These are phyloP conservation scores for Aspidiotus rigidus DNA, from an alignment of 2,888 invertebrate genomes.

Conservation along the genomic window DNA sequence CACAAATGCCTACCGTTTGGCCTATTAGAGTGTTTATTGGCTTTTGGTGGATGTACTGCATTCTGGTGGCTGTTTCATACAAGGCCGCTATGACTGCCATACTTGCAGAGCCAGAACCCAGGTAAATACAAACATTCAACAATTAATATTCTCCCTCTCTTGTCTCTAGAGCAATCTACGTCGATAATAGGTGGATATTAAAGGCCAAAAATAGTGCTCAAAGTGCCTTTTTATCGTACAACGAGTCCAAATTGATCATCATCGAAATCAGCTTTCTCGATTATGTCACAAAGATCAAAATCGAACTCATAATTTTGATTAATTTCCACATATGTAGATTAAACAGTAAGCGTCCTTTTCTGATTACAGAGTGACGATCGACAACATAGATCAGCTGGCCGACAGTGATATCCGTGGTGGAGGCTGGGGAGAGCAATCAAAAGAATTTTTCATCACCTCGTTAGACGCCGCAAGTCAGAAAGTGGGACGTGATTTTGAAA, in stretches of 20 bases:
- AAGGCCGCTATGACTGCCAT: constrained; percentile 77
- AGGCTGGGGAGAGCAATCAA: constrained; percentile 63
- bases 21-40: constrained; percentile 70
- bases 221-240: too few relatives aligned
- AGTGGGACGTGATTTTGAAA: constrained; percentile 58
- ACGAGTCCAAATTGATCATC: too few relatives aligned
- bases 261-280: too few relatives aligned
- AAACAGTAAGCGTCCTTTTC: neutral
- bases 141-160: neutral
- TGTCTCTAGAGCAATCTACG: too few relatives aligned
- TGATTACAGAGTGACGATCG: constrained; percentile 60
- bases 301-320: too few relatives aligned
- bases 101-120: constrained; percentile 64
- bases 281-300: too few relatives aligned
- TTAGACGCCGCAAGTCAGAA: constrained; percentile 57
- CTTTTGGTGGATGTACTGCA: constrained; percentile 80
- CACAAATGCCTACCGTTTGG: constrained; percentile 68
- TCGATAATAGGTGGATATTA: too few relatives aligned
- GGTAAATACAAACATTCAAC: constrained; percentile 44
- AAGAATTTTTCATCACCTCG: constrained; percentile 60
- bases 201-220: too few relatives aligned
- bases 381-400: constrained; percentile 60
- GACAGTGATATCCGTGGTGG: constrained; percentile 56
- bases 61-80: constrained; percentile 68
- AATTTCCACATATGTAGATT: too few relatives aligned